Conservation (phyloP, 2,113 vertebrate genomes). For the Leucoraja erinaceus region DNA sequence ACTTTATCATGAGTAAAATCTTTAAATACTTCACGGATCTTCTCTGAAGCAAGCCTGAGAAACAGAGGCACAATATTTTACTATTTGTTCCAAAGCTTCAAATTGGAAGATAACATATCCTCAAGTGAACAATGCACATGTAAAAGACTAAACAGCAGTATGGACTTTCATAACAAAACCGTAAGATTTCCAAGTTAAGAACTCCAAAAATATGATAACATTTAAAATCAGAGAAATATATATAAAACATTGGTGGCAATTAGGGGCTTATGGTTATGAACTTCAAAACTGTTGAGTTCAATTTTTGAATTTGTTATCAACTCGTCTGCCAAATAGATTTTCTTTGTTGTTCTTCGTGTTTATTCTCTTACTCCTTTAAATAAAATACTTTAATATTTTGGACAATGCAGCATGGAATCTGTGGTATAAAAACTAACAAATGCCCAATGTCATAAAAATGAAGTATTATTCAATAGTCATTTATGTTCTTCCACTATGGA, state of each 20-base stretch:
- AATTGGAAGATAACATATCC: background rate
- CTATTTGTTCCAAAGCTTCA: background rate
- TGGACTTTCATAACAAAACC: background rate
- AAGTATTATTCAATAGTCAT: too few species aligned
- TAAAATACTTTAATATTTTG: background rate
- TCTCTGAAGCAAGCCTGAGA: conserved; percentile 66
- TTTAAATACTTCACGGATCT: conserved; percentile 76
- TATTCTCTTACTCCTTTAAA: background rate
- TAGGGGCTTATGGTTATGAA: background rate
- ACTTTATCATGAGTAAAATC: conserved; percentile 84
- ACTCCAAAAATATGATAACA: background rate
- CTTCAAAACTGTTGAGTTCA: background rate
- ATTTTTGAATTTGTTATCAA: background rate
- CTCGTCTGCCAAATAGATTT: background rate
- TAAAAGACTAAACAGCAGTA: background rate
- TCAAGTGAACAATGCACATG: background rate
- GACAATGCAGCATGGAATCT: background rate
- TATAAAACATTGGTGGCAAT: background rate
- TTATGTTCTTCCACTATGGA: too few species aligned
- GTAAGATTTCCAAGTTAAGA: background rate
- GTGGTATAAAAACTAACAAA: background rate
- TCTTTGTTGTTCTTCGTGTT: background rate
- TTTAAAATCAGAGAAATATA: background rate
- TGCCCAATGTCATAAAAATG: too few species aligned
- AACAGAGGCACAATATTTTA: conserved; percentile 36